phyloP scores from a whole-genome alignment of 2,113 vertebrate species.

The Zootoca vivipara region DNA sequence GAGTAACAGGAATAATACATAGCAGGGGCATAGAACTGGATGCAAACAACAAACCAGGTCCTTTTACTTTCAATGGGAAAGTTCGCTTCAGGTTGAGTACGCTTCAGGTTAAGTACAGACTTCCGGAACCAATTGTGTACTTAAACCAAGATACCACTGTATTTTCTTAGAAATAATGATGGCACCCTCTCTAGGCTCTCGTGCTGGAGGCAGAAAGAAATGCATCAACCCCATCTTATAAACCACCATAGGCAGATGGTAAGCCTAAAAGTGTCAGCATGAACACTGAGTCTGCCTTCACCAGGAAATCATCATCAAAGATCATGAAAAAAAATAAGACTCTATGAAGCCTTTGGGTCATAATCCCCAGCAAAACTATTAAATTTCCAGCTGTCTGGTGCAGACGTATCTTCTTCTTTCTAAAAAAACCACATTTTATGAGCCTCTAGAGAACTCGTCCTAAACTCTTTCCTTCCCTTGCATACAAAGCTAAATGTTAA shows the following conservation, averaged over 20 bases:
- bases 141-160: no score
- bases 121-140: no score
- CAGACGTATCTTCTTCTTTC: not conserved
- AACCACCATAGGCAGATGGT: not conserved
- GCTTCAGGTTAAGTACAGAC: no score
- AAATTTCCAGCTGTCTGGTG: not conserved
- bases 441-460: not conserved
- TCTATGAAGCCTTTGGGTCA: slow-evolving; percentile 2
- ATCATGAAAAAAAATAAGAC: not conserved
- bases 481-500: not conserved
- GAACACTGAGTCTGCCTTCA: not conserved
- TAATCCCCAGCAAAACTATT: not conserved
- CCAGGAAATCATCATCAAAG: not conserved
- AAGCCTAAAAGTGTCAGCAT: not conserved
- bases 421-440: not conserved
- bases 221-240: not conserved
- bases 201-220: not conserved
- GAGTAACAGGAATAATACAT: not conserved
- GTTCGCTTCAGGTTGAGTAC: no score
- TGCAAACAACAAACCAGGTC: no score
- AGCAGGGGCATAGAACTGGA: no score
- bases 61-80: no score
- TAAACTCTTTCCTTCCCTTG: not conserved
- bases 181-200: not conserved
- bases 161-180: not conserved